These are phyloP conservation scores for Maylandia zebra DNA, from an alignment of 2,113 vertebrate species.

Conservation along the genomic window DNA sequence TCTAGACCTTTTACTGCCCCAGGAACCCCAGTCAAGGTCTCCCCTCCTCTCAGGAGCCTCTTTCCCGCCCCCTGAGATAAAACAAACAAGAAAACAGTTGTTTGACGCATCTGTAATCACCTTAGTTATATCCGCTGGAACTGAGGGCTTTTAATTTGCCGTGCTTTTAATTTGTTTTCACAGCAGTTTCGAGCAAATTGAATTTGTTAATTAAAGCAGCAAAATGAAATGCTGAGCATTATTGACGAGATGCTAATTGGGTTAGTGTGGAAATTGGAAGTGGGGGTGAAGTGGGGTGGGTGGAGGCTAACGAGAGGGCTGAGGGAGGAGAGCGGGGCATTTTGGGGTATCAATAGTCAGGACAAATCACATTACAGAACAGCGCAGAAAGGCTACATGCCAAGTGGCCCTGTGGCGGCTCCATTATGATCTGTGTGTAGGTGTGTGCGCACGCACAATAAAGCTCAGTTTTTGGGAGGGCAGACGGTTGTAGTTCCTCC, in stretches of 20 bases:
- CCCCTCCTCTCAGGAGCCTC: conserved; percentile 12
- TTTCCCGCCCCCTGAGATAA: conserved; percentile 50
- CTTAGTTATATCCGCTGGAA: conserved; percentile 81
- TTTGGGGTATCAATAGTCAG: conserved; percentile 84
- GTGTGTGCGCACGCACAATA: conserved; percentile 52
- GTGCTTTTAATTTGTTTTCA: conserved; percentile 99
- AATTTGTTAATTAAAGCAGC: conserved; percentile 99
- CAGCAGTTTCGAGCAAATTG: conserved; percentile 94
- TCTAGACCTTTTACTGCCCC: background rate
- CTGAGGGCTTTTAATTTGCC: conserved; percentile 83
- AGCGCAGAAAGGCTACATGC: conserved; percentile 68
- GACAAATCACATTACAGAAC: conserved; percentile 90
- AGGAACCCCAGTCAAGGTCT: conserved; percentile 53
- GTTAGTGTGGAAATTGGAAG: conserved; percentile 89
- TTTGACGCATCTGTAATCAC: conserved; percentile 81
- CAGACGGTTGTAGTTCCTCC: background rate
- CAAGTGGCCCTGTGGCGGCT: conserved; percentile 69
- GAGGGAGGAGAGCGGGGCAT: conserved; percentile 64
- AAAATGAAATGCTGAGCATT: conserved; percentile 99
- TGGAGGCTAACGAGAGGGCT: conserved; percentile 60
- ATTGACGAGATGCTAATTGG: conserved; percentile 99
- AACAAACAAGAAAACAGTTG: conserved; percentile 71
- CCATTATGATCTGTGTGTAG: conserved; percentile 46
- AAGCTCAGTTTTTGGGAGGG: conserved; percentile 31
- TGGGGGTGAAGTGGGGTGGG: conserved; percentile 69